phyloP scores from a whole-genome alignment of 1,140 invertebrate genomes.

The Sycophaga agraensis region DNA sequence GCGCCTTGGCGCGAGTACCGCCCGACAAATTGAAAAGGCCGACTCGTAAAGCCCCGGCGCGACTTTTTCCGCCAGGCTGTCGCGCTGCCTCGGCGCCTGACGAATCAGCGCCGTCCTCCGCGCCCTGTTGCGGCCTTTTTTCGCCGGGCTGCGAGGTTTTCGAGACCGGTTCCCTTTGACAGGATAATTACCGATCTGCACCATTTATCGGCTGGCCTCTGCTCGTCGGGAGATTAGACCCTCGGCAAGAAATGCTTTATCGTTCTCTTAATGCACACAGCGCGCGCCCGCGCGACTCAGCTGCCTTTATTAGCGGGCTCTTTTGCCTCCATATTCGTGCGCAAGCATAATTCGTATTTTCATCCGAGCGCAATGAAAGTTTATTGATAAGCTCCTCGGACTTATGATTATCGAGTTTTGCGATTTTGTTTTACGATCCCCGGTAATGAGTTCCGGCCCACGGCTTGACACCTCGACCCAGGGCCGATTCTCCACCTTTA shows the following conservation, averaged over 20 bases:
- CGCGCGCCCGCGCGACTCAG: not conserved
- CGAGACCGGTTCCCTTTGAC: constrained; percentile 13
- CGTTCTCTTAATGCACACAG: not conserved
- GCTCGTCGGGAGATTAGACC: constrained; percentile 10
- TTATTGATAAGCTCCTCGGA: no score
- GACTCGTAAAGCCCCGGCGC: not conserved
- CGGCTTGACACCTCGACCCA: no score
- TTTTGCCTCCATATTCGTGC: no score
- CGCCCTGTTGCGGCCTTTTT: not conserved
- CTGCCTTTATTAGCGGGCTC: not conserved
- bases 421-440: no score
- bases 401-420: no score
- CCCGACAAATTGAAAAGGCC: not conserved
- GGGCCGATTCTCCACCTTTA: no score
- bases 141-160: not conserved
- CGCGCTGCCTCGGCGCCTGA: not conserved
- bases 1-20: no score
- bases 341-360: no score
- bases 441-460: no score
- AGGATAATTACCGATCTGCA: constrained; percentile 22
- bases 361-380: no score
- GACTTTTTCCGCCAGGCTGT: not conserved
- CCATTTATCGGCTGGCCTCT: no score
- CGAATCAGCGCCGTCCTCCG: not conserved
- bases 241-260: constrained; percentile 14